These are phyloP conservation scores for Lycaon pictus DNA, from an alignment of 2,113 vertebrate genomes.

Conservation along the genomic window DNA sequence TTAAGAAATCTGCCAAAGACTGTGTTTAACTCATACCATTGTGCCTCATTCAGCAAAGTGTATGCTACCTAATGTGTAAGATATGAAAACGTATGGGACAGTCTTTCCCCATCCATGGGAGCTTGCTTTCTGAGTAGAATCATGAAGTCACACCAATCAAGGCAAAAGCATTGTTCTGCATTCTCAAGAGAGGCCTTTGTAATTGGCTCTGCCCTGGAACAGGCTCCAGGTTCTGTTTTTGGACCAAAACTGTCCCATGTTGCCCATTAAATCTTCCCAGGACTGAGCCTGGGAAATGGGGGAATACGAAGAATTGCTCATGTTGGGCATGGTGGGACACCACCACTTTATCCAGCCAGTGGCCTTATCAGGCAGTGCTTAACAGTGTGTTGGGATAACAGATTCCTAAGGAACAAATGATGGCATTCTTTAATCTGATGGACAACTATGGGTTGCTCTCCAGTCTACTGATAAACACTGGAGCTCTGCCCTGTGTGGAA, in stretches of 20 bases:
- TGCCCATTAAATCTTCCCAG: neutral
- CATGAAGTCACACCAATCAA: neutral
- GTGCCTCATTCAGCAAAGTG: neutral
- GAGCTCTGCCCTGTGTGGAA: neutral
- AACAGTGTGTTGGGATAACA: neutral
- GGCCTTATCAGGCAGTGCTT: neutral
- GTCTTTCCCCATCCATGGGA: neutral
- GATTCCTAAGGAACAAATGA: neutral
- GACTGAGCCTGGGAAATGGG: neutral
- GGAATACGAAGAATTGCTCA: neutral
- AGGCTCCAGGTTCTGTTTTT: neutral
- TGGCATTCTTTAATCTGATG: neutral
- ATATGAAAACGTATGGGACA: neutral
- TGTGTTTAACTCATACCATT: neutral
- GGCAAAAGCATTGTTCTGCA: neutral
- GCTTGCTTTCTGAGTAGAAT: neutral
- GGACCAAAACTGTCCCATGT: neutral
- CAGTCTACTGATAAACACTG: neutral
- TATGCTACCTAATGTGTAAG: neutral
- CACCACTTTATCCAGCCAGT: neutral
- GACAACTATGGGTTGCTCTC: neutral
- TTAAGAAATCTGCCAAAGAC: neutral
- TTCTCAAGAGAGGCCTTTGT: neutral
- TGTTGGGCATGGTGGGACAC: neutral
- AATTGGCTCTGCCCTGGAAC: neutral